Conservation (phyloP, 2,113 vertebrate species). For the Philantomba maxwellii region DNA sequence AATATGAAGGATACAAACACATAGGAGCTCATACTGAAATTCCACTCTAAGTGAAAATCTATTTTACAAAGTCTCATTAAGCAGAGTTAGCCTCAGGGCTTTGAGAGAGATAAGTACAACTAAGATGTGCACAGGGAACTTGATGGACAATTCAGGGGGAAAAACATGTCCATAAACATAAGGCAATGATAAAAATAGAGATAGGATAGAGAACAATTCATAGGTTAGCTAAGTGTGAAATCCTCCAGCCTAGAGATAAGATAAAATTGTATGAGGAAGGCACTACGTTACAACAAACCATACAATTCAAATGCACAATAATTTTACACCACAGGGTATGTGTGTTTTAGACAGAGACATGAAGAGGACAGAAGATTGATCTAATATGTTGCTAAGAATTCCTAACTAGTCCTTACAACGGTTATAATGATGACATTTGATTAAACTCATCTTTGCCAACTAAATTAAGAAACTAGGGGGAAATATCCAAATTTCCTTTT, state of each 20-base stretch:
- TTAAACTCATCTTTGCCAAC: not conserved
- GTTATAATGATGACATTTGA: not conserved
- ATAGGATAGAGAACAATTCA: not conserved
- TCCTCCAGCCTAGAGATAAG: not conserved
- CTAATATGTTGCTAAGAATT: not conserved
- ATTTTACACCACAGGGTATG: not conserved
- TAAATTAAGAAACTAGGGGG: not conserved
- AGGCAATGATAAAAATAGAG: not conserved
- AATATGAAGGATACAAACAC: not conserved
- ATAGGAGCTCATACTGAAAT: not conserved
- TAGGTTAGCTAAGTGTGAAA: not conserved
- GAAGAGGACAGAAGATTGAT: not conserved
- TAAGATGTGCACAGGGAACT: not conserved
- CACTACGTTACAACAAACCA: not conserved
- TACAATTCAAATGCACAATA: not conserved
- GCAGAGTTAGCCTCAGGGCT: not conserved
- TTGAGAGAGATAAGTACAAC: not conserved
- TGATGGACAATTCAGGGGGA: not conserved
- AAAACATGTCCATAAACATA: not conserved
- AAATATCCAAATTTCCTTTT: slow-evolving; percentile 15
- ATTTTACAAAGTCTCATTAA: not conserved
- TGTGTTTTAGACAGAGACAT: not conserved
- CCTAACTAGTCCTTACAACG: not conserved
- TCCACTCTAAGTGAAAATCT: not conserved
- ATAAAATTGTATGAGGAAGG: not conserved